Percentiles rank a stretch among this genome's conserved stretches.
phyloP scores from a whole-genome alignment of 2,888 invertebrate species.

The Alloplasta piceator region DNA sequence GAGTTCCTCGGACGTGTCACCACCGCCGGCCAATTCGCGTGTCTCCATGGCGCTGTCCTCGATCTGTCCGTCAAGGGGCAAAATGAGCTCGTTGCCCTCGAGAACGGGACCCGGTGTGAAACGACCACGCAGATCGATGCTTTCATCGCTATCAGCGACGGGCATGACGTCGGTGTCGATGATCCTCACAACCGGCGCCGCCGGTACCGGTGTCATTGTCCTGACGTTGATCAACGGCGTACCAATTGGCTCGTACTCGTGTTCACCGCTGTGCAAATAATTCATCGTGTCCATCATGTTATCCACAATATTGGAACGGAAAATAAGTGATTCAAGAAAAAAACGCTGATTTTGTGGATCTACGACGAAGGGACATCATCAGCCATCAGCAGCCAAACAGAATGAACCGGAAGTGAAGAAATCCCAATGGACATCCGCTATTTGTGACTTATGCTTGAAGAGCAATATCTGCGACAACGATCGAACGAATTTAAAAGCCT shows the following conservation, averaged over 20 bases:
- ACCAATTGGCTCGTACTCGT: slow-evolving; percentile 96
- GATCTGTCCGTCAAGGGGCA: slow-evolving; percentile 82
- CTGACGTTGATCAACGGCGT: slow-evolving; percentile 84
- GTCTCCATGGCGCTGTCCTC: slow-evolving; percentile 83
- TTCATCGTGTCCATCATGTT: slow-evolving; percentile 68
- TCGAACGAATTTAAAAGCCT: too few relatives aligned
- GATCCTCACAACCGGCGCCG: slow-evolving; percentile 83
- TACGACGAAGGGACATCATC: not conserved
- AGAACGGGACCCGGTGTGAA: slow-evolving; percentile 76
- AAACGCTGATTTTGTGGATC: not conserved
- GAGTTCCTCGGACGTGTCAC: slow-evolving; percentile 83
- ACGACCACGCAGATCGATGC: slow-evolving; percentile 79
- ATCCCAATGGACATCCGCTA: too few relatives aligned
- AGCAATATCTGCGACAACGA: too few relatives aligned
- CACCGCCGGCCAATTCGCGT: slow-evolving; percentile 77
- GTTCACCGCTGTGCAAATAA: slow-evolving; percentile 89
- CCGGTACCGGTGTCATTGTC: slow-evolving; percentile 67
- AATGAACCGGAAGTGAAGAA: not conserved
- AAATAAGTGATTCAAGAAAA: not conserved
- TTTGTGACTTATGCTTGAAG: too few relatives aligned
- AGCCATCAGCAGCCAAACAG: too few relatives aligned
- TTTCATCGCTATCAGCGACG: slow-evolving; percentile 82
- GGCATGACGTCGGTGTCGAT: slow-evolving; percentile 82
- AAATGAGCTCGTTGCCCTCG: slow-evolving; percentile 82
- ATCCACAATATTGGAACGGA: not conserved